Evolutionary conservation across 1,140 invertebrate genomes (phyloP), one percentile per base, ranked within the genome.

Genomic region (Nasonia vitripennis): DNA sequence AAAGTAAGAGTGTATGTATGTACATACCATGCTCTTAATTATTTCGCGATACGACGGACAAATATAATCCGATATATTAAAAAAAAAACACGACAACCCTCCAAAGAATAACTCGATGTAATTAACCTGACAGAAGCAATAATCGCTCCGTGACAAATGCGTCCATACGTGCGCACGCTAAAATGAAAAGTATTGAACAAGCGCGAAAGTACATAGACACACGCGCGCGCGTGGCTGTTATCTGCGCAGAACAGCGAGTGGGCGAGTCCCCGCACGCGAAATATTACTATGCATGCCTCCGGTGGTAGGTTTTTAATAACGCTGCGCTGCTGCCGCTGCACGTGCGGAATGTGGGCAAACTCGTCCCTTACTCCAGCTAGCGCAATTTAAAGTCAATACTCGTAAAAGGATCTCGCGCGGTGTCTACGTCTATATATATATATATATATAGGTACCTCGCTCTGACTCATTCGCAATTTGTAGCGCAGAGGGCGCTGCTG

Each of bases 331-430:
- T 37, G 23, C 68, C 23, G 23, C 68, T 70, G 51, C 51, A 12
- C 45, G 45, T 12, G 14, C 14, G 31, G 73, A 75, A 41, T 75
- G 73, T 20, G 73, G 31, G 73, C 73, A 41, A 34, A 75, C 73
- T 71, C 37, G 37, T 75, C 37, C n/a, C 68, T 20, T 23, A 6
- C 55, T 37, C 34, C 5, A 20, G 17, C 55, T 62, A 20, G 75
- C 75, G 20, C 45, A 78, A 78, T 78, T 78, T 51, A 78, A 78
- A 51, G 75, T 51, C n/a, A 78, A 78, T 78, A 78, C 75, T 48
- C 41, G 75, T 78, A 51, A 78, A 78, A 51, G 45, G 17, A 51
- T 23, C 68, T 31, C 68, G 68, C 2, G 34, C 34, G 4, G 34
- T 37, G 34, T 37, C 34, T 37, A 37, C 31, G 68, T 31, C 68